Evolutionary conservation across 2,888 invertebrate species (phyloP).

Genomic region (Latrodectus elegans): DNA sequence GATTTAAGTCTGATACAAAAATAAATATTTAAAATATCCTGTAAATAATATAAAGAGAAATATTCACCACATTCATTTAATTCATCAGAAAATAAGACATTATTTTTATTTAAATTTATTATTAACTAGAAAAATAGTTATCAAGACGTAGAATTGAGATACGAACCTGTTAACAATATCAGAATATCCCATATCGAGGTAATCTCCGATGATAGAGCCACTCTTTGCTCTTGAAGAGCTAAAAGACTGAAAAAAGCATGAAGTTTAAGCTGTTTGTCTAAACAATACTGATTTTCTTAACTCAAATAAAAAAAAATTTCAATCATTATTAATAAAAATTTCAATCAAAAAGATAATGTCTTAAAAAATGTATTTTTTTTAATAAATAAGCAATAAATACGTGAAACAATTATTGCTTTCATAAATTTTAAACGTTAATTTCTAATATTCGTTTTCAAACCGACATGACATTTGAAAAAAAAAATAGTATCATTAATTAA

Average conservation of each 20-base stretch:
- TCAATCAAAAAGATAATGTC: neutral
- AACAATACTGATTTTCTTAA: neutral
- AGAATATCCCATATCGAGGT: constrained; percentile 32
- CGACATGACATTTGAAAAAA: no score
- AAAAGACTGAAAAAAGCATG: neutral
- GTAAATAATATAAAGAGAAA: no score
- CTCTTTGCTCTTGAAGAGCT: constrained; percentile 28
- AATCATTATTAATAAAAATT: neutral
- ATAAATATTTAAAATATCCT: neutral
- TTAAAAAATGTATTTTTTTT: neutral
- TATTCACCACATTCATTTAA: no score
- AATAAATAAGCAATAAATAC: neutral
- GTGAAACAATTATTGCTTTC: no score
- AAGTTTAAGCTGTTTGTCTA: no score
- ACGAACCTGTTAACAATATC: constrained; percentile 37
- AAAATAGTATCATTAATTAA: no score
- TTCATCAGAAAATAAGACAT: no score
- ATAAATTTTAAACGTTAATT: no score
- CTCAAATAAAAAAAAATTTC: neutral
- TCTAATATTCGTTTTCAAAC: no score
- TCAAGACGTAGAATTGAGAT: neutral
- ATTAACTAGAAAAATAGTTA: neutral
- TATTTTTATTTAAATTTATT: neutral
- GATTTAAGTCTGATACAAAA: no score
- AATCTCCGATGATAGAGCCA: constrained; percentile 65